Evolutionary conservation across 2,888 invertebrate species (phyloP), one percentile per base, ranked within the genome.

Genomic region (Sabatieria punctata): DNA sequence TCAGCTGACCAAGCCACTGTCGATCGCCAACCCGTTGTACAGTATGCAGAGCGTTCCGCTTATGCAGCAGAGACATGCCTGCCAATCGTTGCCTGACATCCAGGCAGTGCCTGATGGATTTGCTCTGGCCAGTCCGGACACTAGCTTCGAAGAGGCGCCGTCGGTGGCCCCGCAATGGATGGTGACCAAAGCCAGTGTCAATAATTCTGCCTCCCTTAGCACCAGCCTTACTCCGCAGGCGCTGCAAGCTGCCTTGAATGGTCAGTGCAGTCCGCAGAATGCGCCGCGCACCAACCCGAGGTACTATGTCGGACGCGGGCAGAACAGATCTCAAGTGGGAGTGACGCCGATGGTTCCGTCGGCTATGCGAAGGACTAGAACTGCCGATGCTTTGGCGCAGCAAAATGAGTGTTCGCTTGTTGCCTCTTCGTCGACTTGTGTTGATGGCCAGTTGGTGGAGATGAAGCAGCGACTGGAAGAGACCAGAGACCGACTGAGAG

Each of bases 21-120:
- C 48, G 36, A 37, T 48, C 40, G 4, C 47, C 41, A 42, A 49
- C 43, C 47, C 49, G 4, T 40, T 51, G 27, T 48, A 48, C 48
- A 23, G 45, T 44, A 1, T 50, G 21, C 48, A 38, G 19, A 46
- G 44, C 19, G 36, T 40, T 18, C 47, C 49, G 23, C 37, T 47
- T 25, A 22, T 22, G 25, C 40, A 27, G 35, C 46, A 43, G 37
- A 21, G 25, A 37, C 24, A 24, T n/a, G 26, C 21, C 22, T 41
- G 27, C 38, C 23, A 13, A 21, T 39, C 25, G 13, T 18, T 41
- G 33, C 37, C 46, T 4, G 38, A 48, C 21, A 44, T 38, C 27
- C 36, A 38, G 38, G 38, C 38, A 21, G 38, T 13, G 8, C 6
- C 38, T 6, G 38, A 13, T 6, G n/a, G 8, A 8, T 6, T 6